Base-by-base conservation (phyloP, 2,888 invertebrate genomes). In the Drosophila algonquin region DNA sequence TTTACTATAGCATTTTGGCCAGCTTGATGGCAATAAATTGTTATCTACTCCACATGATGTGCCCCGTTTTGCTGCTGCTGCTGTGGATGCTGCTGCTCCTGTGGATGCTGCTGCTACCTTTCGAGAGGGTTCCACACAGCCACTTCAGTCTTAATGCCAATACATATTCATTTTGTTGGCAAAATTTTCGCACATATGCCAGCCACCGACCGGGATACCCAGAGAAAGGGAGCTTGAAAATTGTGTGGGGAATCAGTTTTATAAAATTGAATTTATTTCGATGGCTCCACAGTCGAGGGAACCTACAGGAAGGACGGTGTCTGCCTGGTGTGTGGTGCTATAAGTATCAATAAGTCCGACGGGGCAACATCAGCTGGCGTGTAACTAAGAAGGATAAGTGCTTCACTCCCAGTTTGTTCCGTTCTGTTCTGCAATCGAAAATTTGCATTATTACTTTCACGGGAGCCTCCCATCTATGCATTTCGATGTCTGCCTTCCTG, bases 301-400 rank as follows among this genome's bases (percentile, higher is more conserved):
- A 32, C 27, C 52, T 16, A 35, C 46, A 18, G 6, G 8, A 35
- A 40, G 21, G 21, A 14, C 27, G 6, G 9, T 51, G 12, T 44
- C 21, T 53, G 35, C 14, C 12, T 35, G 2, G 69, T 74, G 78
- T 71, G 52, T 73, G 86, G 88, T 69, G 83, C 83, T 80, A 84
- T 84, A 84, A 88, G 88, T 84, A 83, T 83, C 86, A 83, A 86
- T 83, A 87, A 83, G 86, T 80, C 75, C 65, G 55, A 64, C 55
- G 65, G 51, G 51, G 53, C 64, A 63, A 56, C 74, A 72, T 73
- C 65, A 80, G 71, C 83, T 78, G 68, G 78, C 78, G 83, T 88
- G 89, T 85, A 87, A 86, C 81, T 86, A 86, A 86, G 85, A 87
- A 89, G 87, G 87, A 86, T 86, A 89, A 86, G 81, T 80, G 81